These are phyloP conservation scores for Gymnoscopelus microlampas DNA, from an alignment of 2,797 vertebrate genomes.

Conservation along the genomic window DNA sequence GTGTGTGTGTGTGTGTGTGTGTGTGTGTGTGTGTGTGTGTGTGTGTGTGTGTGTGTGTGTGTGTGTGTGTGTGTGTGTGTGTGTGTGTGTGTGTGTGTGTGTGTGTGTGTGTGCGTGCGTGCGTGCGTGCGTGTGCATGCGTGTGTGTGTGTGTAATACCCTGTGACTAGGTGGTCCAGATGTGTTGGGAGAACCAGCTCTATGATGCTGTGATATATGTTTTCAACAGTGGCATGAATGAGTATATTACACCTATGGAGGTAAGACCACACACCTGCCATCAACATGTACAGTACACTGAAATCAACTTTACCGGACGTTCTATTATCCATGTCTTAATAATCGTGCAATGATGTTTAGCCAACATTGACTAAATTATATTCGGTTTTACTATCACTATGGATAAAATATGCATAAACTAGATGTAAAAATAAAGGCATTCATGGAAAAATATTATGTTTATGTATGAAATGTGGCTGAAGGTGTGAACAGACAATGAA, in stretches of 20 bases:
- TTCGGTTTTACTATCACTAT: no score
- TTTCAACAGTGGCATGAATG: constrained; percentile 96
- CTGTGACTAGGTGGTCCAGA: constrained; percentile 86
- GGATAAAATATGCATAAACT: no score
- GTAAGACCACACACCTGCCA: constrained; percentile 68
- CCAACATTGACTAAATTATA: no score
- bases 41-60: constrained; percentile 4
- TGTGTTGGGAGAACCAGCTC: constrained; percentile 94
- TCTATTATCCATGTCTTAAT: no score
- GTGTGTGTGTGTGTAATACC: neutral
- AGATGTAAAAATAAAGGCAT: no score
- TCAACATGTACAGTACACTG: neutral
- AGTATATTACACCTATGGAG: constrained; percentile 97
- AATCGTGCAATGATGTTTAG: no score
- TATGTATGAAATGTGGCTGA: no score
- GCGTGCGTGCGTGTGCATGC: constrained; percentile 58
- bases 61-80: constrained; percentile 4
- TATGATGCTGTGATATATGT: constrained; percentile 98
- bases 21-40: neutral
- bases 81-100: constrained; percentile 12
- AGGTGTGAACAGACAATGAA: neutral
- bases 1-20: constrained; percentile 66
- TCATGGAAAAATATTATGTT: no score
- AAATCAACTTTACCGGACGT: no score
- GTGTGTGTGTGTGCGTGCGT: constrained; percentile 1